These are phyloP conservation scores for Acleris cristana DNA, from an alignment of 2,888 invertebrate genomes.

Conservation along the genomic window DNA sequence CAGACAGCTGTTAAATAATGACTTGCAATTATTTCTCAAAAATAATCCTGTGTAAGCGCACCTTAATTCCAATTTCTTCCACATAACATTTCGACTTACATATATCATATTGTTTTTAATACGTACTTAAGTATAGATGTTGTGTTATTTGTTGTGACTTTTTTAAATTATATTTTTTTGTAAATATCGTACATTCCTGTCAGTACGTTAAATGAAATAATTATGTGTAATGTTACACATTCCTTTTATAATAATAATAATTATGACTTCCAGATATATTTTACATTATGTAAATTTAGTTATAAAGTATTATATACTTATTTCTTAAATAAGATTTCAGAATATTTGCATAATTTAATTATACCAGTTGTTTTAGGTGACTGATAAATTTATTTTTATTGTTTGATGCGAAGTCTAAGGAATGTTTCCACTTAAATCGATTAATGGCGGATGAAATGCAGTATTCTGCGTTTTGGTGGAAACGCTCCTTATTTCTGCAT, in stretches of 20 bases:
- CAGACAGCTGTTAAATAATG: no score
- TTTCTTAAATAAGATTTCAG: conserved; percentile 6
- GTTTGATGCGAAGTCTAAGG: conserved; percentile 5
- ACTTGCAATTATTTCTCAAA: no score
- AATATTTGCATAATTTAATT: conserved; percentile 21
- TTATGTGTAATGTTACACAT: conserved; percentile 26
- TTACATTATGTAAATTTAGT: background rate
- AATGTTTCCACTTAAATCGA: background rate
- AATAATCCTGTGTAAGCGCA: no score
- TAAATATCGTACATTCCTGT: conserved; percentile 33
- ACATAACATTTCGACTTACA: conserved; percentile 6
- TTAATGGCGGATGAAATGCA: background rate
- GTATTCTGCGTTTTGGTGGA: background rate
- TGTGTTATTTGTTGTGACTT: conserved; percentile 24
- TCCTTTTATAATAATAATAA: conserved; percentile 3
- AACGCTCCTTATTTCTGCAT: conserved; percentile 54
- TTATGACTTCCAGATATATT: background rate
- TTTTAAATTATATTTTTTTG: conserved; percentile 9
- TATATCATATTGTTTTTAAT: conserved; percentile 16
- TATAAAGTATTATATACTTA: background rate
- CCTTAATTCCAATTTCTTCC: conserved; percentile 13
- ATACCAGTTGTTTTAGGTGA: conserved; percentile 14
- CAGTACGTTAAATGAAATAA: background rate
- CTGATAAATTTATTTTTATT: conserved; percentile 12
- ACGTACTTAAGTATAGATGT: conserved; percentile 29